Conservation (phyloP, 2,888 invertebrate genomes). For the Thyatira batis region DNA sequence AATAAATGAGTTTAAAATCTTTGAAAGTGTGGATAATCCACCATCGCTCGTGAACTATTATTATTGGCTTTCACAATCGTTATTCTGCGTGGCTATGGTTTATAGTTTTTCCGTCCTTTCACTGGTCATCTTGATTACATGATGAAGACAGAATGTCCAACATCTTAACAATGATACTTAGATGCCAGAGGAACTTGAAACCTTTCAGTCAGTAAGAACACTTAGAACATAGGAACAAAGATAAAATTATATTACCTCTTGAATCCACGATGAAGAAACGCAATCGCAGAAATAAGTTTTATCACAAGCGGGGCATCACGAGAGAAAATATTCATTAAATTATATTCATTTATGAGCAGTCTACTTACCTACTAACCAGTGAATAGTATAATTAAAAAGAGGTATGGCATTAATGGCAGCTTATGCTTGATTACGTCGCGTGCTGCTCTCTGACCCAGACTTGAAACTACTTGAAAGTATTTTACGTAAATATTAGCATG, state of each 20-base stretch:
- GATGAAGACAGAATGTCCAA: background rate
- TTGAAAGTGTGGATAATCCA: conserved; percentile 67
- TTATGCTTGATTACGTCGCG: background rate
- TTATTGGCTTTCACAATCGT: conserved; percentile 62
- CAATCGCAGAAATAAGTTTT: background rate
- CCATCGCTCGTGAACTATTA: conserved; percentile 36
- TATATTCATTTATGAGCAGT: background rate
- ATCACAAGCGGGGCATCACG: no score
- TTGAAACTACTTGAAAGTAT: background rate
- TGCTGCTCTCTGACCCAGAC: background rate
- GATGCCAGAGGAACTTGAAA: no score
- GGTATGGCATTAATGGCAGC: background rate
- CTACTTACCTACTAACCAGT: background rate
- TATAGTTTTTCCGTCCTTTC: conserved; percentile 59
- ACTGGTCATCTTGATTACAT: conserved; percentile 29
- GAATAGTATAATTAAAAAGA: background rate
- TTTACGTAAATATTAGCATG: no score
- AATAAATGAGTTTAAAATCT: conserved; percentile 31
- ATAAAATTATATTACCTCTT: background rate
- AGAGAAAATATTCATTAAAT: background rate
- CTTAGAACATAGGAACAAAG: background rate
- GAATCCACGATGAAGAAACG: background rate
- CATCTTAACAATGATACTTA: background rate
- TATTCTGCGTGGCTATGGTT: conserved; percentile 33
- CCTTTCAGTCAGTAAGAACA: no score